phyloP scores from a whole-genome alignment of 2,113 vertebrate species.

The Microtus ochrogaster region DNA sequence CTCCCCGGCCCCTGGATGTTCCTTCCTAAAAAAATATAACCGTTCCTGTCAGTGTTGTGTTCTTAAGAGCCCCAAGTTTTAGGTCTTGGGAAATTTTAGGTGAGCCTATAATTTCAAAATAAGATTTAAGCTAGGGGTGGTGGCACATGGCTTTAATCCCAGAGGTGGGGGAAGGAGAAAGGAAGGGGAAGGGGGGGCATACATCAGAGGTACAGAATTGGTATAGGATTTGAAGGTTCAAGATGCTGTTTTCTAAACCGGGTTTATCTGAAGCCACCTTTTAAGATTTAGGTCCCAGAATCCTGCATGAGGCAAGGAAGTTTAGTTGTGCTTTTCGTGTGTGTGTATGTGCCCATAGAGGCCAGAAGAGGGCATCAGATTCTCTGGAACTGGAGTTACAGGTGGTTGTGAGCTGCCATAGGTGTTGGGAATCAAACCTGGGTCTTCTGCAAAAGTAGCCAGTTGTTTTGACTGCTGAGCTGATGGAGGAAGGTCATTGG shows the following conservation, averaged over 20 bases:
- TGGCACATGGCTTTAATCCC: not conserved
- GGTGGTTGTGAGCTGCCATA: not conserved
- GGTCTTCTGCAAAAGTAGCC: not conserved
- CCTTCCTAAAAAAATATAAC: not conserved
- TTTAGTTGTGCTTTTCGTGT: not conserved
- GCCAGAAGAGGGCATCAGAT: too few relatives aligned
- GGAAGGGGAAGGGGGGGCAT: not conserved
- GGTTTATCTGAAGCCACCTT: not conserved
- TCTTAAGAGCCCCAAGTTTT: not conserved
- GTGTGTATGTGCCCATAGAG: too few relatives aligned
- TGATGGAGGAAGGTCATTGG: too few relatives aligned
- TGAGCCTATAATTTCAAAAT: constrained; percentile 1
- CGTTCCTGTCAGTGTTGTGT: constrained; percentile 5
- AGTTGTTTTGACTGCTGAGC: not conserved
- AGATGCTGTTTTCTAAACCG: not conserved
- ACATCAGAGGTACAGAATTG: not conserved
- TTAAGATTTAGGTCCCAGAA: not conserved
- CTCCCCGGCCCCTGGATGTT: not conserved
- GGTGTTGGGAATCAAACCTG: not conserved
- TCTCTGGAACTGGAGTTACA: too few relatives aligned
- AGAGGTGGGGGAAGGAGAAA: not conserved
- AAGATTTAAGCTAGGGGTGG: not conserved
- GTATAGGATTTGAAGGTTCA: not conserved
- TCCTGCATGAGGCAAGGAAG: constrained; percentile 20
- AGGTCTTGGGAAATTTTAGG: constrained; percentile 37